phyloP scores from a whole-genome alignment of 2,888 invertebrate genomes.

The Frankliniella fusca region DNA sequence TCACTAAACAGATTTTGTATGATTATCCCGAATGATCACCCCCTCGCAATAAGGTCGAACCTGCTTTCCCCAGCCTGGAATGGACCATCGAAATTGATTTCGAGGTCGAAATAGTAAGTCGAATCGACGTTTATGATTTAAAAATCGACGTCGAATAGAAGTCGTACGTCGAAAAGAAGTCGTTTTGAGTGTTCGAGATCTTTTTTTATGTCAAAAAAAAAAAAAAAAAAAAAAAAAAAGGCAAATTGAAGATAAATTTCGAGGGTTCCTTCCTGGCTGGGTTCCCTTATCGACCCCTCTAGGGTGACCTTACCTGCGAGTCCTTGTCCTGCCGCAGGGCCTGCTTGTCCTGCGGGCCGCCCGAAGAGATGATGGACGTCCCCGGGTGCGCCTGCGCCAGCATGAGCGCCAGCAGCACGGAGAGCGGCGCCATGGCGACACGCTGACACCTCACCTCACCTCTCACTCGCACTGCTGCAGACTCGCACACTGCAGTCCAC shows the following conservation, averaged over 20 bases:
- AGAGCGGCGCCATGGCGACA: constrained; percentile 5
- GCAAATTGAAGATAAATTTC: neutral
- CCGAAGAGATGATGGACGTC: constrained; percentile 13
- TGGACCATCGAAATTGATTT: too few relatives aligned
- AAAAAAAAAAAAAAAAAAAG: neutral
- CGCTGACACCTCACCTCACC: too few relatives aligned
- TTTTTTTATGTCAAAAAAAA: too few relatives aligned
- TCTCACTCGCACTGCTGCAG: neutral
- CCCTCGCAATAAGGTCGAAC: too few relatives aligned
- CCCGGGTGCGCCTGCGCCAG: constrained; percentile 13
- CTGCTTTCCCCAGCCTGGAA: too few relatives aligned
- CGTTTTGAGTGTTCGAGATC: too few relatives aligned
- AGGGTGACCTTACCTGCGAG: neutral
- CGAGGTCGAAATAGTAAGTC: too few relatives aligned
- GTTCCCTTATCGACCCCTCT: neutral
- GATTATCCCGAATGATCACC: too few relatives aligned
- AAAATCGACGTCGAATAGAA: too few relatives aligned
- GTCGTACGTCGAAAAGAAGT: too few relatives aligned
- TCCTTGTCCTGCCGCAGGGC: neutral
- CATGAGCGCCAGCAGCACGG: constrained; percentile 16
- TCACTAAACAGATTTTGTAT: too few relatives aligned
- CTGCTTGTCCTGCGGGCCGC: neutral
- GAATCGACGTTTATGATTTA: too few relatives aligned
- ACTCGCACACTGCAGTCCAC: neutral
- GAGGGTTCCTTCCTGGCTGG: neutral